Conservation (phyloP, 30 jellyfish, hydroid and myxozoan genomes). For the Chironex yamaguchii region DNA sequence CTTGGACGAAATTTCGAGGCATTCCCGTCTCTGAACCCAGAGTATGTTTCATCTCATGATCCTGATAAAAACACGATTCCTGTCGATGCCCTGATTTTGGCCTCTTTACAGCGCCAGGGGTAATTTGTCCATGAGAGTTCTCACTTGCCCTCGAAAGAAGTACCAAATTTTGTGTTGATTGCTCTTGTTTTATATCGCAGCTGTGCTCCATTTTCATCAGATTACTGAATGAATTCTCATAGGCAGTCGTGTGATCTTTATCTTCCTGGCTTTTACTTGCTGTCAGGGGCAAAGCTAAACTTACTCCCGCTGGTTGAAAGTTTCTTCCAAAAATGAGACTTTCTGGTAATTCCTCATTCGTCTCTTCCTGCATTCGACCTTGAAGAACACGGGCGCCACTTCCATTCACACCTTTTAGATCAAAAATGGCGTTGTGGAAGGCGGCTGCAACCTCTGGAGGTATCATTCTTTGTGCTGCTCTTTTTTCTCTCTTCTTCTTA, state of each 20-base stretch:
- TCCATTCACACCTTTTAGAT: conserved; percentile 59
- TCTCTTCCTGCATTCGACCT: neutral
- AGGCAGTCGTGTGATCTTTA: neutral
- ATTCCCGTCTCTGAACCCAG: neutral
- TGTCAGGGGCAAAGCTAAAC: no score
- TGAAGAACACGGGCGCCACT: neutral
- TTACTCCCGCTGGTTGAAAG: neutral
- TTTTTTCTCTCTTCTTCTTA: conserved; percentile 82
- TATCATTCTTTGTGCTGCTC: conserved; percentile 81
- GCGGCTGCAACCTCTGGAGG: conserved; percentile 97
- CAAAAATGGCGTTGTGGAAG: conserved; percentile 85
- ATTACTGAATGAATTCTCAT: neutral
- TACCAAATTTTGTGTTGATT: neutral
- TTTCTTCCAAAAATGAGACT: neutral
- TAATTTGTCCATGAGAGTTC: neutral
- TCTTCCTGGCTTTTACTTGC: neutral
- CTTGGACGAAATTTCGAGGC: neutral
- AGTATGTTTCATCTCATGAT: neutral
- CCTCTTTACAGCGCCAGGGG: neutral
- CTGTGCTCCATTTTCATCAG: no score
- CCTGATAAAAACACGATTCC: no score
- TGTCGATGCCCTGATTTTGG: no score
- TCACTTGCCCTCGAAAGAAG: neutral
- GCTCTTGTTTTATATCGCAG: no score
- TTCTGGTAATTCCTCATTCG: neutral